Conservation (phyloP, 53 echinoderm and acorn worm species). For the Patiria pectinifera region DNA sequence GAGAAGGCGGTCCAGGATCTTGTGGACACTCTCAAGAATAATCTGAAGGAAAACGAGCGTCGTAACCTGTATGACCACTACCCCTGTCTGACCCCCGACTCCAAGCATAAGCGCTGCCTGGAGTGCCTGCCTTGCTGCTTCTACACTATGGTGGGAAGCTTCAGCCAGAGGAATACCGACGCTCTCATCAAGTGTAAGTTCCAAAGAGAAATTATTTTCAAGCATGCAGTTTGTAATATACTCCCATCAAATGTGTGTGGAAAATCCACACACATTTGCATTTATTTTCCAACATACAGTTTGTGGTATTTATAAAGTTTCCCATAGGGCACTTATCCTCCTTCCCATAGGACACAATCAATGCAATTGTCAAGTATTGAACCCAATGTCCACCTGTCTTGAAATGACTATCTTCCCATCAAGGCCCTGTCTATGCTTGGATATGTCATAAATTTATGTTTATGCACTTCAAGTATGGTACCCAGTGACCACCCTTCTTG, state of each 20-base stretch:
- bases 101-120: constrained; percentile 96
- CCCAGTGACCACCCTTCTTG: too few relatives aligned
- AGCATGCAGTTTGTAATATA: neutral
- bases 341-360: too few relatives aligned
- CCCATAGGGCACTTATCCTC: too few relatives aligned
- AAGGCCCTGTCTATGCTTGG: too few relatives aligned
- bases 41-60: constrained; percentile 80
- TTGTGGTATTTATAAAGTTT: too few relatives aligned
- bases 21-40: constrained; percentile 81
- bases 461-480: too few relatives aligned
- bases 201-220: neutral
- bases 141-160: constrained; percentile 94
- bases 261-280: too few relatives aligned
- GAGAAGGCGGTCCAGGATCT: constrained; percentile 96
- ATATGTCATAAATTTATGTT: too few relatives aligned
- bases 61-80: constrained; percentile 87
- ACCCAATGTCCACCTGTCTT: too few relatives aligned
- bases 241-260: too few relatives aligned
- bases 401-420: too few relatives aligned
- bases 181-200: constrained; percentile 98
- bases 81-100: constrained; percentile 95
- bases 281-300: neutral
- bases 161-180: constrained; percentile 97
- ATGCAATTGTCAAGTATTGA: too few relatives aligned
- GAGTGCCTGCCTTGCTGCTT: constrained; percentile 97